Evolutionary conservation across 2,797 vertebrate genomes (phyloP).

Genomic region (Leptatherina wallacei): DNA sequence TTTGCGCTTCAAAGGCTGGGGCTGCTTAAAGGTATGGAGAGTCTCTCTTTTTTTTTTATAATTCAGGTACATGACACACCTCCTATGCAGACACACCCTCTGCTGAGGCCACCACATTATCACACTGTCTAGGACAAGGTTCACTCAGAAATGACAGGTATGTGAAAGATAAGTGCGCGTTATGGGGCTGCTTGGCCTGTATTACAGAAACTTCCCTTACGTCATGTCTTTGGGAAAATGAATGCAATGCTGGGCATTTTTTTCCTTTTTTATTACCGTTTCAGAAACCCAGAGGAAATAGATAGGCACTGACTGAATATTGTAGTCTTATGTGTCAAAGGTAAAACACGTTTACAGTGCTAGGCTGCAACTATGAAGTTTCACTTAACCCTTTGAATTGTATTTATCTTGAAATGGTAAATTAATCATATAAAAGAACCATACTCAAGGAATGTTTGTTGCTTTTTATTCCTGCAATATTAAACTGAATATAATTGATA

Average conservation of each 20-base stretch:
- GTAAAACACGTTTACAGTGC: neutral
- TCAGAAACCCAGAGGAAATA: neutral
- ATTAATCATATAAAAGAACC: neutral
- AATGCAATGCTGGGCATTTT: neutral
- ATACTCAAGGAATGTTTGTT: too few species aligned
- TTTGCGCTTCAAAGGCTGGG: neutral
- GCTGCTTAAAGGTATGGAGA: neutral
- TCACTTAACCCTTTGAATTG: neutral
- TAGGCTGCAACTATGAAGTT: neutral
- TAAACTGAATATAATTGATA: too few species aligned
- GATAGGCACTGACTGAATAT: neutral
- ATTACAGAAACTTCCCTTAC: constrained; percentile 39
- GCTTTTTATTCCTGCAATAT: too few species aligned
- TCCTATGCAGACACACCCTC: constrained; percentile 67
- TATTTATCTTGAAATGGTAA: neutral
- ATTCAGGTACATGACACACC: constrained; percentile 62
- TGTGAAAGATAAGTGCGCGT: constrained; percentile 46
- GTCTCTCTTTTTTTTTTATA: neutral
- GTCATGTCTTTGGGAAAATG: constrained; percentile 8
- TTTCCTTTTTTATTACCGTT: neutral
- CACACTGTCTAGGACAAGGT: constrained; percentile 52
- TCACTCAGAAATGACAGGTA: constrained; percentile 64
- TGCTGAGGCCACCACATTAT: constrained; percentile 26
- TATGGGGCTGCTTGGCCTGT: constrained; percentile 17
- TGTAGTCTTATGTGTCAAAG: neutral